Evolutionary conservation across 1,140 invertebrate species (phyloP), one percentile per base, ranked within the genome.

Genomic region (Drosophila kikkawai): DNA sequence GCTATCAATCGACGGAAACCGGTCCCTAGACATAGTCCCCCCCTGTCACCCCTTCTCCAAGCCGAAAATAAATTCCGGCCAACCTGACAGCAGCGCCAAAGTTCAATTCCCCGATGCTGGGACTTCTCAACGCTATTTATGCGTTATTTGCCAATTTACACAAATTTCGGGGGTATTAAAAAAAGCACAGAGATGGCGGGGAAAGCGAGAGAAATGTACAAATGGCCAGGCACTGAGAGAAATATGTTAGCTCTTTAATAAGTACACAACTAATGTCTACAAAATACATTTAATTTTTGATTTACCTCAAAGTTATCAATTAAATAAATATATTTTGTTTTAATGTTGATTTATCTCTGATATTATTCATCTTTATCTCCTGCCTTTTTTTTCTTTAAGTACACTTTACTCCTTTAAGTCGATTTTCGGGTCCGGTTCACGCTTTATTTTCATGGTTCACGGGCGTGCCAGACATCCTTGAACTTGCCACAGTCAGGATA

Each of bases 101-200:
- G 69, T 82, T 79, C 66, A 69, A 85, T 66, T 80, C 67, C 80
- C 75, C 60, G 8, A 56, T 56, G 53, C 53, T 50, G 74, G 59
- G 58, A 29, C 63, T 58, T 81, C 45, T 22, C 26, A n/a, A 0
- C 45, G 73, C 61, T 75, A 55, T 88, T 83, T 88, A 83, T 83
- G 84, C 73, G 73, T 83, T 80, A 83, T 88, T 88, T 80, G 84
- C 64, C 80, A 88, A 79, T 88, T 88, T 88, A 73, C 83, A 74
- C 84, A 78, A 87, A 87, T 87, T 83, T 76, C 59, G 66, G 60
- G 47, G 48, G 48, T 57, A 86, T 83, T 76, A 39, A 74, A 84
- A 77, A 68, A 69, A 22, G 32, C 26, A n/a, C 17, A 29, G 11
- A 15, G 29, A n/a, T 8, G 15, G 37, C 12, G 34, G 6, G 29